Percentiles rank a stretch among this genome's conserved stretches.
Evolutionary conservation across 2,113 vertebrate species (phyloP).

Genomic region (Pycnonotus jocosus): DNA sequence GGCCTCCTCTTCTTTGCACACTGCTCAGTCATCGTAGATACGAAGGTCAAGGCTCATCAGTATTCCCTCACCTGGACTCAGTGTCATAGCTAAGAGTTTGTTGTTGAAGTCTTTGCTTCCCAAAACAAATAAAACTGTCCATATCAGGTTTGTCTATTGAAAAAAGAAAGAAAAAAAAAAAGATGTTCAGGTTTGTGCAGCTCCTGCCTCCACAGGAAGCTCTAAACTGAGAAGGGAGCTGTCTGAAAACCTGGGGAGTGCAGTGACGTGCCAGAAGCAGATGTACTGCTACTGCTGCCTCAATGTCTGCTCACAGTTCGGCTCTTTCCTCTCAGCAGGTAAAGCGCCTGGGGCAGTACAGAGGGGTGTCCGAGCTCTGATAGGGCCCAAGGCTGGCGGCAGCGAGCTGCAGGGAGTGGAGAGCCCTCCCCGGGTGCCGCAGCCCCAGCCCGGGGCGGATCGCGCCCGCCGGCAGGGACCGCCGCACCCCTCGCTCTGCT

Average conservation of each 20-base stretch:
- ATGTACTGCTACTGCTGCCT: rapidly evolving
- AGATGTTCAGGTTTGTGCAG: not conserved
- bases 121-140: not conserved
- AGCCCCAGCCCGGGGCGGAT: not conserved
- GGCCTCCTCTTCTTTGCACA: not conserved
- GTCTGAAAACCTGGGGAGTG: not conserved
- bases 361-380: not conserved
- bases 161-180: not conserved
- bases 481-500: not conserved
- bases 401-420: not conserved
- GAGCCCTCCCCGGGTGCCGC: not conserved
- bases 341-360: not conserved
- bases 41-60: not conserved
- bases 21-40: not conserved
- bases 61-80: not conserved
- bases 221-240: not conserved
- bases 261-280: not conserved
- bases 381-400: not conserved
- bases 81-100: not conserved
- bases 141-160: not conserved
- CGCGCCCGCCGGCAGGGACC: too few relatives aligned
- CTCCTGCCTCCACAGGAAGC: not conserved
- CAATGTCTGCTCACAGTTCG: rapidly evolving
- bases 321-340: not conserved
- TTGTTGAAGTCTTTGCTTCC: not conserved